Conservation (phyloP, 2,797 vertebrate genomes). For the Falco columbarius region DNA sequence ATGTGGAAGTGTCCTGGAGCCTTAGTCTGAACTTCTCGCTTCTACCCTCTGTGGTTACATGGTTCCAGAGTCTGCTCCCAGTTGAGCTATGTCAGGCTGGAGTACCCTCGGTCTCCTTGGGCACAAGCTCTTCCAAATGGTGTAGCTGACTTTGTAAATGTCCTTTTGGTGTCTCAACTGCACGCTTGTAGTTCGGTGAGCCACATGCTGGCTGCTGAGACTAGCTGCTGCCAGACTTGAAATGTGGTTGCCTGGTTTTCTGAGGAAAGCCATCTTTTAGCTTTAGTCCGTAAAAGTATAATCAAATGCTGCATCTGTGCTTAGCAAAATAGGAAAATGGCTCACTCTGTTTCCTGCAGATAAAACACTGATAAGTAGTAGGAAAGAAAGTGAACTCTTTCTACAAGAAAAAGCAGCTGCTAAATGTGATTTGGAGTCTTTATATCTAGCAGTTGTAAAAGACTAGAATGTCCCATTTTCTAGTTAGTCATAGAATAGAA, state of each 20-base stretch:
- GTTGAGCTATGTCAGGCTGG: rapidly evolving
- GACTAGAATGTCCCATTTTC: background rate
- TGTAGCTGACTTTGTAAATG: background rate
- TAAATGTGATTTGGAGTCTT: background rate
- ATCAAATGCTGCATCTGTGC: background rate
- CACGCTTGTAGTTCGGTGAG: background rate
- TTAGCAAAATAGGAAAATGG: background rate
- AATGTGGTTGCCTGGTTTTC: background rate
- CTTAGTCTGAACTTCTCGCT: background rate
- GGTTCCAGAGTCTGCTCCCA: background rate
- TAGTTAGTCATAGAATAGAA: background rate
- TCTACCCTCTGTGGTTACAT: background rate
- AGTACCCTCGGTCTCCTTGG: background rate
- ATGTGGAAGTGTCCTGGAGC: background rate
- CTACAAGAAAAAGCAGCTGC: background rate
- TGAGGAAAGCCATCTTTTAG: background rate
- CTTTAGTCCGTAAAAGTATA: background rate
- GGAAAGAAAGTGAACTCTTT: background rate
- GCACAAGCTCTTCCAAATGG: background rate
- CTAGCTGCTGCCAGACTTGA: background rate
- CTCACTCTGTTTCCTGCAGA: background rate
- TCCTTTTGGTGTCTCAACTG: background rate
- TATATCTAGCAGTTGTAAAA: background rate
- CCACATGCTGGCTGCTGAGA: background rate
- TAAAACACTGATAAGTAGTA: background rate